Evolutionary conservation across 2,113 vertebrate genomes (phyloP).

Genomic region (Corapipo altera): DNA sequence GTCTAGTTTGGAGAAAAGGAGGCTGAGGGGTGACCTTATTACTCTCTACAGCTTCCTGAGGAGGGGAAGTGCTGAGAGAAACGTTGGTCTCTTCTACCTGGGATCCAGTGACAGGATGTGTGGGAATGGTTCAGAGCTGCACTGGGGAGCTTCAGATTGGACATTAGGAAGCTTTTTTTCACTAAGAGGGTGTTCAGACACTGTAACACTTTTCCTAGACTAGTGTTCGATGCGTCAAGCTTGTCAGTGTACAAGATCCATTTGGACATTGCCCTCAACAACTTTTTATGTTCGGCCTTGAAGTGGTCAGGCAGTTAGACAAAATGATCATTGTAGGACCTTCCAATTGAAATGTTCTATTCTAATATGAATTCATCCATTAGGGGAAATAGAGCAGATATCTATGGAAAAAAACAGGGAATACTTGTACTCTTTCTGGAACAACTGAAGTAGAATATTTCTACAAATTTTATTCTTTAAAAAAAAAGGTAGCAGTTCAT

Average conservation of each 20-base stretch:
- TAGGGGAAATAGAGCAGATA: neutral
- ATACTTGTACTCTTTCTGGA: neutral
- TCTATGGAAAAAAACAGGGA: neutral
- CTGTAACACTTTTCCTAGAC: neutral
- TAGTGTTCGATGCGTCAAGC: neutral
- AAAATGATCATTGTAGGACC: neutral
- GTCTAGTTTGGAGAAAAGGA: neutral
- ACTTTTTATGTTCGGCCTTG: neutral
- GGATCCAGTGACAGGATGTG: neutral
- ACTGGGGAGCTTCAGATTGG: neutral
- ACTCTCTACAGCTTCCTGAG: neutral
- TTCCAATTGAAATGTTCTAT: neutral
- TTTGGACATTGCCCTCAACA: neutral
- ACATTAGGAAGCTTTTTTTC: neutral
- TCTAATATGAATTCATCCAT: neutral
- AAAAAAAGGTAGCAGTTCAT: neutral
- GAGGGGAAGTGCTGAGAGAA: neutral
- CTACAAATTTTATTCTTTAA: neutral
- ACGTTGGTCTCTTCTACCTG: neutral
- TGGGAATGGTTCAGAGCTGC: neutral
- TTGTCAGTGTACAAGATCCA: neutral
- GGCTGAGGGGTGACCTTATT: neutral
- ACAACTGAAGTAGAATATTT: neutral
- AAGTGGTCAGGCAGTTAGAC: neutral
- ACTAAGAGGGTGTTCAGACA: neutral